Percentiles rank a stretch among this genome's conserved stretches.
These are phyloP conservation scores for Parazoanthus atlanticus DNA, from an alignment of 92 coral and sea anemone genomes.

Conservation along the genomic window DNA sequence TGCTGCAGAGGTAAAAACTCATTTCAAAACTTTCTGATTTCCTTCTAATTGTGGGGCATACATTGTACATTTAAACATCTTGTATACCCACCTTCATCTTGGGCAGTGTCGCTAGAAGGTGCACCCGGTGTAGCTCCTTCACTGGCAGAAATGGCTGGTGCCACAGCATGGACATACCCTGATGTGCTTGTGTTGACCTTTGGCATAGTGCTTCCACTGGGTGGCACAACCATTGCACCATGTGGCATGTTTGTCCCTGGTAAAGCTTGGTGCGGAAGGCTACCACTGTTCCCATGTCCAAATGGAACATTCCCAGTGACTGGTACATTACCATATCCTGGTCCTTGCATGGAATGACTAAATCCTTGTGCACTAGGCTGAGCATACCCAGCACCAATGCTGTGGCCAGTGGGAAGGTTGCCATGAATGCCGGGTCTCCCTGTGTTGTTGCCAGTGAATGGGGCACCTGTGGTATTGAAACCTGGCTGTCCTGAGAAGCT, in stretches of 20 bases:
- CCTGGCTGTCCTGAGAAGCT: constrained; percentile 21
- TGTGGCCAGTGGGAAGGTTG: background rate
- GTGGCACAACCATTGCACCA: background rate
- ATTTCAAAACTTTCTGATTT: no score
- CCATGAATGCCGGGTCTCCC: background rate
- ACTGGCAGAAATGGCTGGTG: background rate
- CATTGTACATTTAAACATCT: background rate
- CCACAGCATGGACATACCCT: background rate
- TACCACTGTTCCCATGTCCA: background rate
- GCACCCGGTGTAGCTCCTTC: background rate
- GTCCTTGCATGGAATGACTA: constrained; percentile 14
- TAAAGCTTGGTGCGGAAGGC: background rate
- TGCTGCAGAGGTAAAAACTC: no score
- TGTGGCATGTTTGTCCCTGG: background rate
- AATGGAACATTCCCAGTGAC: background rate
- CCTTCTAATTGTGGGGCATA: background rate
- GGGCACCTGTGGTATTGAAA: constrained; percentile 8
- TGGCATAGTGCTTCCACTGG: background rate
- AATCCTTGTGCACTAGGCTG: background rate
- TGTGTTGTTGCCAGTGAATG: constrained; percentile 8
- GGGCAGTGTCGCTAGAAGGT: background rate
- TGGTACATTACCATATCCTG: background rate
- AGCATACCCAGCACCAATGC: background rate
- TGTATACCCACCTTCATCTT: background rate
- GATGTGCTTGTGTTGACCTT: constrained; percentile 5